Base-by-base conservation (phyloP, 2,888 invertebrate genomes). In the Drosophila subsilvestris region DNA sequence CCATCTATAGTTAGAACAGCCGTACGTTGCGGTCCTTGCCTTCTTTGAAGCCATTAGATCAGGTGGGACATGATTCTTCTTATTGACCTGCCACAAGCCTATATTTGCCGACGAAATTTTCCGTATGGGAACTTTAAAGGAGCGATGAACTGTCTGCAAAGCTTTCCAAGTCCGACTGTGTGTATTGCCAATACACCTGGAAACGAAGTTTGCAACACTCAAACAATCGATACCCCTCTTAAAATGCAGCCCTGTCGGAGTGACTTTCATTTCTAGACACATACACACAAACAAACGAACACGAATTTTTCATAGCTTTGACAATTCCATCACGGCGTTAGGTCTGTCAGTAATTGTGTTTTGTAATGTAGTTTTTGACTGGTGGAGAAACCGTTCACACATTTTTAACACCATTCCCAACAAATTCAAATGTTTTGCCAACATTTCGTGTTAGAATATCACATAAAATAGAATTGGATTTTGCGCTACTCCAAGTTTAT, bases 351-450 rank as follows among this genome's bases (percentile, higher is more conserved):
- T 45, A 54, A 58, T 56, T 65, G 76, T 67, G 69, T 76, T 80
- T 73, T 69, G 74, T 77, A 74, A 79, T 71, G 69, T 85, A 82
- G 79, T 85, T 81, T 80, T 80, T 63, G 69, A 83, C 69, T 80
- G 77, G 86, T 78, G 81, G 25, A 75, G 47, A 74, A 84, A 62
- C 63, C 73, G 68, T 75, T 74, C 76, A 83, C 84, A 83, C 83
- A 81, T 84, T 83, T 79, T 78, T 70, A 86, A 86, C 84, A 53
- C 77, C 74, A 69, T 70, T 75, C 66, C 69, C 55, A 80, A 78
- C 70, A 83, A 83, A 83, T 82, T 82, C 63, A 78, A 82, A 82
- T 85, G 86, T 82, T 78, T 80, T 71, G 71, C 78, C 78, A 82
- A 76, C 72, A 72, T 72, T 72, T 72, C 72, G 72, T 72, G 59